Evolutionary conservation across 2,888 invertebrate species (phyloP).

Genomic region (Prenolepis imparis): DNA sequence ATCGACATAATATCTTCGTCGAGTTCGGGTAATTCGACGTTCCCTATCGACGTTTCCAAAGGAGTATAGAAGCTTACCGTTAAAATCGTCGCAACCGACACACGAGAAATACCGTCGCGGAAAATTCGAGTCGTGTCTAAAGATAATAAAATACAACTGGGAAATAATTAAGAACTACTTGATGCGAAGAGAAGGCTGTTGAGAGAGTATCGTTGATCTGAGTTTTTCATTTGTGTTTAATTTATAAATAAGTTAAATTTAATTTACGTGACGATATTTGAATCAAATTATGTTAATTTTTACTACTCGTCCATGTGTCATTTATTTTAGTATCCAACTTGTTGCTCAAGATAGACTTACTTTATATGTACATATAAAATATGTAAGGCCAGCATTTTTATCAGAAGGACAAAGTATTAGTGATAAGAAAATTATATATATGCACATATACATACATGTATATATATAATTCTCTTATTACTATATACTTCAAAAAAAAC

Average conservation of each 20-base stretch:
- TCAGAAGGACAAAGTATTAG: background rate
- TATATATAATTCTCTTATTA: background rate
- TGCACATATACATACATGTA: no score
- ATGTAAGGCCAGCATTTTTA: background rate
- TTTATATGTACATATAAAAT: no score
- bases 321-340: conserved; percentile 19
- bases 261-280: background rate
- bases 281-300: background rate
- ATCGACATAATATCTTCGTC: conserved; percentile 47
- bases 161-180: background rate
- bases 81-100: conserved; percentile 7
- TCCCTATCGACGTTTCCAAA: conserved; percentile 24
- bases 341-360: background rate
- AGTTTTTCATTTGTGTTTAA: background rate
- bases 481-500: background rate
- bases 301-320: conserved; percentile 42
- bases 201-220: background rate
- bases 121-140: background rate
- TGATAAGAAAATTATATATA: background rate
- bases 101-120: conserved; percentile 1
- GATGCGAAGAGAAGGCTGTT: background rate
- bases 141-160: background rate
- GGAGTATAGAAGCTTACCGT: background rate
- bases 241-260: no score
- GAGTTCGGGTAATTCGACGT: background rate